Evolutionary conservation across 2,797 vertebrate genomes (phyloP), one percentile per base, ranked within the genome.

Genomic region (Percopsis omiscomaycus): DNA sequence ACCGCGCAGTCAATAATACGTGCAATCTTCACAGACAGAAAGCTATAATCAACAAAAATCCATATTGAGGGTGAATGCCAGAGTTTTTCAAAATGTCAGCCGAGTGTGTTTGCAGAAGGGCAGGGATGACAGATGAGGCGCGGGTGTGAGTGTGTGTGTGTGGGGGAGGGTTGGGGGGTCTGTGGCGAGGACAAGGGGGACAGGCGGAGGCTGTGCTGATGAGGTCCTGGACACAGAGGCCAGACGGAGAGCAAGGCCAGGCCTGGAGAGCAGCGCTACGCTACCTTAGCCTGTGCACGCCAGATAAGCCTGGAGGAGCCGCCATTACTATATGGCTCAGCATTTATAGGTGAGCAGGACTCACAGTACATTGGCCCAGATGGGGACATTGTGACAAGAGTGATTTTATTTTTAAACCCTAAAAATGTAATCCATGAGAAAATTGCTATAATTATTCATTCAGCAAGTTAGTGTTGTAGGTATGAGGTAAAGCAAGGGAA

Each of bases 51-150:
- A 92, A 89, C 86, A 89, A 89, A 90, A 92, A 93, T 92, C 92
- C 84, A 93, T 92, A 92, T 85, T 84, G 82, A 84, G 80, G 90
- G 87, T 91, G 92, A 93, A 91, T 90, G 91, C 86, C 92, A 90
- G 88, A 89, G 87, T 92, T 93, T 92, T 91, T 85, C 83, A 81
- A 92, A 93, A 94, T 94, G 92, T 93, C 91, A 93, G 79, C 78
- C 65, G 76, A 84, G 85, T 84, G 81, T 92, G 86, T 92, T 92
- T 92, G 89, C 80, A 88, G 90, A 92, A 92, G 91, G 91, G 90
- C 90, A 92, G 82, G 82, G 82, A 88, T 91, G 90, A 92, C 87
- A 89, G 89, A 88, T 91, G 89, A 92, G 88, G 89, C 89, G 84
- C 86, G 85, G 78, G 60, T 79, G 86, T 86, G 80, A 84, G 91